Base-by-base conservation (phyloP, 2,113 vertebrate species). In the Carassius gibelio region DNA sequence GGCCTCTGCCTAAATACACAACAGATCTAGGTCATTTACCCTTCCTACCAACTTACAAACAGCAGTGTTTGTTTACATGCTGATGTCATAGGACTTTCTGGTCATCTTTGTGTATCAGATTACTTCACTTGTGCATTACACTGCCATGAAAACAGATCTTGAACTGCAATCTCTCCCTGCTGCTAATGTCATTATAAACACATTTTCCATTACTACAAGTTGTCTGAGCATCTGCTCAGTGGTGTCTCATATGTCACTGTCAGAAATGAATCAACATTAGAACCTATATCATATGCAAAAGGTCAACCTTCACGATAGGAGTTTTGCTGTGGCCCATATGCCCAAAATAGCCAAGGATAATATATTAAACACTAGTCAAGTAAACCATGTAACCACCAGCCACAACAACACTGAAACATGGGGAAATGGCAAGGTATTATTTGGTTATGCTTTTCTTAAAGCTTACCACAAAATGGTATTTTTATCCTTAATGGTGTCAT, bases 221-320 rank as follows among this genome's bases (percentile, higher is more conserved):
- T 38, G n/a, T 42, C 68, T 82, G 57, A 71, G 34, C 72, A 84
- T 68, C 81, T 66, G 50, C 66, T 42, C 17, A 59, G 26, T 10
- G 9, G 17, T 23, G 50, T 86, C 68, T 85, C 69, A 50, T 68
- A 14, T 45, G 42, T 72, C 85, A 61, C 14, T 50, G 61, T 52
- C 82, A 66, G 55, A 84, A 88, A 87, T 80, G 14, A 76, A 45
- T 83, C 85, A 87, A 84, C 83, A 42, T 52, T 52, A 80, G 34
- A 69, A 55, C 81, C 81, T 78, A 68, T 62, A 66, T 50, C 23
- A 23, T n/a, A 38, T 38, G 36, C 6, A 48, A 19, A 36, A 76
- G 19, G 66, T 81, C 75, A 82, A 62, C 80, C 55, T 71, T 38
- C 36, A 84, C 1, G 76, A 82, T 0, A 34, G 30, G n/a, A 74